Evolutionary conservation across 2,797 vertebrate genomes (phyloP), one percentile per base, ranked within the genome.

Genomic region (Percopsis omiscomaycus): DNA sequence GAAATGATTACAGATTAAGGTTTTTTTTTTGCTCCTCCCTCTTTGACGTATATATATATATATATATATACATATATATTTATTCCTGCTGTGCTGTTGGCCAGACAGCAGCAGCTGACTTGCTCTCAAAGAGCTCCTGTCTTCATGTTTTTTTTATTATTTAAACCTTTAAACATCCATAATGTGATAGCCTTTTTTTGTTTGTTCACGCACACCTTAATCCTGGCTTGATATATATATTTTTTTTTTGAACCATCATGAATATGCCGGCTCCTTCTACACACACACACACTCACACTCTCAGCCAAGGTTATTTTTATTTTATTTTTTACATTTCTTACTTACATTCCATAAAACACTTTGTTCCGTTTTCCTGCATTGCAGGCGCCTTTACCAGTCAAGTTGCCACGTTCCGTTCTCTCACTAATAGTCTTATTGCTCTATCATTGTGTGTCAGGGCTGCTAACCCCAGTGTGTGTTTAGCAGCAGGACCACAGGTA

Each of bases 61-160:
- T 75, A 83, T 88, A 79, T 90, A 77, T 62, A 53, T 71, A 56
- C 76, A 69, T 75, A 83, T 88, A 79, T 90, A 91, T 92, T 90
- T 89, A 91, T 92, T 91, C 90, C 84, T 89, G 89, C 86, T 87
- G 86, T 68, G 86, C 88, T 86, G 90, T 89, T 66, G 61, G 79
- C 78, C 81, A 74, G 81, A 86, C 80, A 84, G 90, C 84, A 78
- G 81, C 89, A 82, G 87, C 87, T 78, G 78, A 88, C 83, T 83
- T 85, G 92, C 92, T 94, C 92, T 93, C 84, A 91, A 92, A 93
- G 91, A 93, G 92, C 90, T 81, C 73, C 82, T 75, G 76, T 89
- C 81, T 88, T 76, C 78, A 73, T 85, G 79, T 85, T 91, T 86
- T 85, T 70, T 61, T 74, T 74, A 83, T 91, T 92, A 93, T 93